Evolutionary conservation across 2,797 vertebrate species (phyloP), one percentile per base, ranked within the genome.

Genomic region (Florisuga fusca): DNA sequence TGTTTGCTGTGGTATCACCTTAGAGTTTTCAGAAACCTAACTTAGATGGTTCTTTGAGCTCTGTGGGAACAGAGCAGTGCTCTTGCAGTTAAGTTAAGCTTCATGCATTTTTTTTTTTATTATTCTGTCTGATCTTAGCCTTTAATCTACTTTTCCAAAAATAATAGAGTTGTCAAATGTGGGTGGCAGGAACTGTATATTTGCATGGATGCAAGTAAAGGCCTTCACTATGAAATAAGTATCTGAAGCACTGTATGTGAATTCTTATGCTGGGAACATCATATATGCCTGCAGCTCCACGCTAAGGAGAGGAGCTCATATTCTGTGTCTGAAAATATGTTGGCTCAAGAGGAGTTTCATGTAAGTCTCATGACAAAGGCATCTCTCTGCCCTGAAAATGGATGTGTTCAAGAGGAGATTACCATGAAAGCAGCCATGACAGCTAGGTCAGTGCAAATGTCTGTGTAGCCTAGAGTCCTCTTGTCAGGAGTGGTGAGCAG

Each of bases 121-220:
- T 94, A 88, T 93, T 94, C 68, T 94, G 72, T 94, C 78, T 94
- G 85, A 85, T 88, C 85, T 59, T 68, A 71, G 74, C 62, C 90
- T 96, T 95, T 96, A 84, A 93, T 96, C 83, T 92, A 26, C 64
- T 87, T 86, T 92, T 87, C 68, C 68, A 83, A 87, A 92, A 95
- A 76, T 31, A 58, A 80, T 82, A 22, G 23, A 36, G n/a, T 82
- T 94, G 77, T 91, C 78, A 82, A 63, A 91, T 86, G 87, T 89
- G 77, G 66, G 73, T 90, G 83, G 82, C 31, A 87, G 79, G 63
- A 82, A 7, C 78, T 89, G 58, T 67, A 41, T 23, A 58, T 95
- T 95, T 96, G 95, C 83, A 88, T 92, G 86, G 55, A 57, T 55
- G 77, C 63, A 81, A 46, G 76, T 58, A 66, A 80, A 89, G 80